Percentiles rank a stretch among this genome's conserved stretches.
These are phyloP conservation scores for Leuctra nigra DNA, from an alignment of 2,888 invertebrate genomes.

Conservation along the genomic window DNA sequence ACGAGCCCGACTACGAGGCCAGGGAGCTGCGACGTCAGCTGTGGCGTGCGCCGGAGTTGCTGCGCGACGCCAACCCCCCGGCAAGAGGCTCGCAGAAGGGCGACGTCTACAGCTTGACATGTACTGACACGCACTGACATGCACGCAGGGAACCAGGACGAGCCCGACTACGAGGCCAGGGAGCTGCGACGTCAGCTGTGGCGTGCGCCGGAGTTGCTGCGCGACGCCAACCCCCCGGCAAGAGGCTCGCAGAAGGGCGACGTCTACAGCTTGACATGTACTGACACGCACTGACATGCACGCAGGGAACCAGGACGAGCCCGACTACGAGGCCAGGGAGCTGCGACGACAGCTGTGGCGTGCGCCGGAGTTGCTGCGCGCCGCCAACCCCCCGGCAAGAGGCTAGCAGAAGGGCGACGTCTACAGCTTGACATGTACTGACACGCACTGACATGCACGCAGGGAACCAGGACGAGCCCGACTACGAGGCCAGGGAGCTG, in stretches of 20 bases:
- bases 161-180: constrained; percentile 70
- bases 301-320: constrained; percentile 57
- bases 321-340: constrained; percentile 69
- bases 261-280: constrained; percentile 75
- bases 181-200: constrained; percentile 55
- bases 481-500: constrained; percentile 42
- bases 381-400: constrained; percentile 47
- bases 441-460: constrained; percentile 69
- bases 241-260: constrained; percentile 81
- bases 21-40: constrained; percentile 51
- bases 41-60: constrained; percentile 70
- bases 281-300: constrained; percentile 80
- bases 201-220: constrained; percentile 68
- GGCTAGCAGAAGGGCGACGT: constrained; percentile 84
- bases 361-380: constrained; percentile 67
- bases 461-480: constrained; percentile 52
- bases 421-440: constrained; percentile 75
- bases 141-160: constrained; percentile 62
- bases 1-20: constrained; percentile 48
- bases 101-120: constrained; percentile 76
- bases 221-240: constrained; percentile 48
- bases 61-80: constrained; percentile 49
- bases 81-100: constrained; percentile 76
- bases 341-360: constrained; percentile 57
- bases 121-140: no score